These are phyloP conservation scores for Sciurus niger DNA, from an alignment of 2,113 vertebrate genomes.

Conservation along the genomic window DNA sequence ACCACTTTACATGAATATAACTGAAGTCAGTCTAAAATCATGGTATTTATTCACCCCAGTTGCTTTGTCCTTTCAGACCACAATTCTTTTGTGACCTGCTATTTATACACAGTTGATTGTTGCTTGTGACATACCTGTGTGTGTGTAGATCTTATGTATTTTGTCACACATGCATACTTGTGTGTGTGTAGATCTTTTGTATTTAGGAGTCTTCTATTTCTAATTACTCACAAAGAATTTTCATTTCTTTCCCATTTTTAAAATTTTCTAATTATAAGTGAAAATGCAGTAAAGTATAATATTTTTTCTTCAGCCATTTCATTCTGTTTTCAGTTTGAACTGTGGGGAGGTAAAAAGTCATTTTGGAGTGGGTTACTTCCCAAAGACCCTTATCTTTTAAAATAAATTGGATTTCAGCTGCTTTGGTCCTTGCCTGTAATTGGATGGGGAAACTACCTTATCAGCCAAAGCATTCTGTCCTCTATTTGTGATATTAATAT, in stretches of 20 bases:
- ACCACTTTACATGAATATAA: background rate
- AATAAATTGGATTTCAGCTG: background rate
- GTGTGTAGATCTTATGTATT: background rate
- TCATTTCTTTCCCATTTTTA: background rate
- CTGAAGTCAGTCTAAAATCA: background rate
- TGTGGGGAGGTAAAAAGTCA: background rate
- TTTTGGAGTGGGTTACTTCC: background rate
- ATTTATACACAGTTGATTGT: background rate
- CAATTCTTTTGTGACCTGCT: background rate
- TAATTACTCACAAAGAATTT: background rate
- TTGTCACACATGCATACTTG: too few species aligned
- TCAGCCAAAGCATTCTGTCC: background rate
- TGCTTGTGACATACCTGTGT: background rate
- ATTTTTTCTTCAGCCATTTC: background rate
- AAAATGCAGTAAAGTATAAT: background rate
- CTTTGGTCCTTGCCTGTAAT: background rate
- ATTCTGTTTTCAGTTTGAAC: background rate
- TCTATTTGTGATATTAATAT: conserved; percentile 6
- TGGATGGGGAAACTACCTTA: background rate
- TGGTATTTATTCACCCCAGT: background rate
- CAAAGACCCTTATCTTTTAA: background rate
- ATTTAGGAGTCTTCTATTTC: background rate
- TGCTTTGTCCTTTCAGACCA: background rate
- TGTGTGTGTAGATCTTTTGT: background rate
- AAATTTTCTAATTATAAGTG: background rate